Base-by-base conservation (phyloP, 2,113 vertebrate genomes). In the Trinectes maculatus region DNA sequence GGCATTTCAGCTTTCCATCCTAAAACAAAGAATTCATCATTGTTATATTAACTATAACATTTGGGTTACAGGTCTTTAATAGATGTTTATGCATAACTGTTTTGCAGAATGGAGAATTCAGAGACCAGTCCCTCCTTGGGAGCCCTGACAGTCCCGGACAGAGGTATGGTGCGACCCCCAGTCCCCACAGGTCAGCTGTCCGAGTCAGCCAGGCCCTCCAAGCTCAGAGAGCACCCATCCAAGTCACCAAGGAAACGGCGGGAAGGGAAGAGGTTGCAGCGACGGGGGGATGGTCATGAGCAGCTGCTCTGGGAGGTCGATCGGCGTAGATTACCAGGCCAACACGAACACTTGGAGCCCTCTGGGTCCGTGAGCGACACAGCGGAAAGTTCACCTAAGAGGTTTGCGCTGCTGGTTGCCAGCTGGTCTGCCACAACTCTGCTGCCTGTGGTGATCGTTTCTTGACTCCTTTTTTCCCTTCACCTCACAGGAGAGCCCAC, bases 311-410 rank as follows among this genome's bases (percentile, higher is more conserved):
- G 73, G 57, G 86, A 84, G 71, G 79, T 61, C 0, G 89, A 85
- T 55, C 74, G 72, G n/a, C 79, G 70, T 15, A 88, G 79, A 89
- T 90, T 89, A 68, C 90, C 90, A 15, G 91, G 91, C 69, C 89
- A 92, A 89, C 89, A 81, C 3, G 88, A 91, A 73, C 85, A 89
- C 74, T 83, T 61, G 64, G 85, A 89, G 74, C 79, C 85, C 44
- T 79, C 83, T 2, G 85, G 64, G 71, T 86, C 86, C 1, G 29
- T 68, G 1, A 85, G 82, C 19, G 91, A 90, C 51, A 61, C 86
- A 44, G 80, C 85, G 5, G 91, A 92, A 78, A 89, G 77, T 74
- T 93, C 87, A 58, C 87, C 86, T 63, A 92, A 91, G 80, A 92
- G 88, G 89, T 91, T 79, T 86, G 91, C 75, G 46, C 85, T 59